Conservation (phyloP, 2,113 vertebrate genomes). For the Castor canadensis region DNA sequence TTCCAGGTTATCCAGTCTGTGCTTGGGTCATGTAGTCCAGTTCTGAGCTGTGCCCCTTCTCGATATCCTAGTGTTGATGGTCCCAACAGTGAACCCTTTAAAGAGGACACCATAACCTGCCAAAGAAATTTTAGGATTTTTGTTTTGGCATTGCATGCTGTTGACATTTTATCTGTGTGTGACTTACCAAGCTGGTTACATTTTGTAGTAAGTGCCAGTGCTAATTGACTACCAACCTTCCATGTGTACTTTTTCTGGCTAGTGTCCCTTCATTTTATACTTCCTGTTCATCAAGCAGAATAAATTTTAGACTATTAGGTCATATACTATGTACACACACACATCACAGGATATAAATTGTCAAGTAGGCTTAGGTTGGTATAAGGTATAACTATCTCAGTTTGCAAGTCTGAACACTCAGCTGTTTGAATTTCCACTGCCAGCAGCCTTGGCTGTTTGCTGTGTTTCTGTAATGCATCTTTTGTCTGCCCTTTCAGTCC, state of each 20-base stretch:
- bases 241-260: background rate
- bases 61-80: background rate
- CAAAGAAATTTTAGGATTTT: background rate
- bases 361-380: background rate
- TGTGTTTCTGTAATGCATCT: background rate
- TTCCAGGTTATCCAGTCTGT: background rate
- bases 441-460: background rate
- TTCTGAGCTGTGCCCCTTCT: background rate
- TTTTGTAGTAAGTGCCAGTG: background rate
- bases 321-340: too few species aligned
- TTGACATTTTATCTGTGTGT: background rate
- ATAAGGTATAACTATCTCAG: background rate
- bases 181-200: background rate
- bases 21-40: background rate
- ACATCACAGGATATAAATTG: background rate
- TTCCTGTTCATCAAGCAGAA: background rate
- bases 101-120: background rate
- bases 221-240: background rate
- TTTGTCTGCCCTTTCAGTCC: background rate
- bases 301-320: too few species aligned
- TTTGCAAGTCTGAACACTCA: background rate
- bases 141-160: background rate
- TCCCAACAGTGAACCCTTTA: background rate
- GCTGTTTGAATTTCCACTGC: background rate
- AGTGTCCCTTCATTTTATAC: background rate